phyloP scores from a whole-genome alignment of 92 coral and sea anemone species.

The Muricea muricata region DNA sequence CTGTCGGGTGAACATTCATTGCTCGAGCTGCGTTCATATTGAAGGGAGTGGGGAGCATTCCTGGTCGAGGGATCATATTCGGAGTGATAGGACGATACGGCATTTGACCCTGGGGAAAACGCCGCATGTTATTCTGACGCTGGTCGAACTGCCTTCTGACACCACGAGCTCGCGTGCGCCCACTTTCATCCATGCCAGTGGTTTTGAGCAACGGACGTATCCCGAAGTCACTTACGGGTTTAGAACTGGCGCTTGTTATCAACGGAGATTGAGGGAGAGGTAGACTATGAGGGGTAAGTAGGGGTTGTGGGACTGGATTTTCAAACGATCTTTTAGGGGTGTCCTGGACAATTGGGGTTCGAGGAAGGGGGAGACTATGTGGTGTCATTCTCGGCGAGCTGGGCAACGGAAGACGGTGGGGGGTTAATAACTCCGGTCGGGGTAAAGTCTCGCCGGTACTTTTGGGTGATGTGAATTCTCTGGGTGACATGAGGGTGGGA shows the following conservation, averaged over 20 bases:
- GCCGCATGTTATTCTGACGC: constrained; percentile 35
- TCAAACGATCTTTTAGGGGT: background rate
- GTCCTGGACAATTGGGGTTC: constrained; percentile 1
- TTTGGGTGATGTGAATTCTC: constrained; percentile 34
- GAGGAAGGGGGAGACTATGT: constrained; percentile 38
- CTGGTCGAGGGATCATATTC: constrained; percentile 28
- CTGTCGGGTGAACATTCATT: constrained; percentile 46
- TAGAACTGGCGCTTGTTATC: background rate
- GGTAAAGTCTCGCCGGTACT: background rate
- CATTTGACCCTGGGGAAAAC: constrained; percentile 35
- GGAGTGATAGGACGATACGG: constrained; percentile 32
- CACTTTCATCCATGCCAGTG: constrained; percentile 17
- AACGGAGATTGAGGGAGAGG: constrained; percentile 45
- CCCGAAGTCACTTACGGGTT: constrained; percentile 18
- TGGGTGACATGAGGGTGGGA: constrained; percentile 15
- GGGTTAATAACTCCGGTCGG: constrained; percentile 40
- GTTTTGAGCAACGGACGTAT: constrained; percentile 19
- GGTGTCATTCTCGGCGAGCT: constrained; percentile 40
- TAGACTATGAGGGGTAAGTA: constrained; percentile 33
- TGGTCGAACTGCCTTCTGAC: constrained; percentile 25
- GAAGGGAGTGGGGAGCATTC: constrained; percentile 38
- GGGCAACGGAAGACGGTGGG: constrained; percentile 32
- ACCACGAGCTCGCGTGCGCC: constrained; percentile 3
- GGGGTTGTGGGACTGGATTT: constrained; percentile 1
- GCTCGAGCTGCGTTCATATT: constrained; percentile 33